Conservation (phyloP, 1,140 invertebrate species). For the Drosophila guanche region DNA sequence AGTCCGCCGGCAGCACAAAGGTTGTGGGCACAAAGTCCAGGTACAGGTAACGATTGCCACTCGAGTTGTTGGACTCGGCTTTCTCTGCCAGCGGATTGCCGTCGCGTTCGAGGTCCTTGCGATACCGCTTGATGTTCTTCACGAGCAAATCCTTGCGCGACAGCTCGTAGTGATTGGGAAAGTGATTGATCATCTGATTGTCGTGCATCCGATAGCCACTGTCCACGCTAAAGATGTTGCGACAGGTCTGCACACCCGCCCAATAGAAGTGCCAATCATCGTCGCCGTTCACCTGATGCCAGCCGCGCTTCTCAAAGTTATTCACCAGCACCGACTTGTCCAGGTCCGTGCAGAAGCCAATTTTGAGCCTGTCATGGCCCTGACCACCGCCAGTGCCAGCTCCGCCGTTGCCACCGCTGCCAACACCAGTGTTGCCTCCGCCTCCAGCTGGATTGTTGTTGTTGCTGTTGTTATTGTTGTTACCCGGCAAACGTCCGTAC, state of each 20-base stretch:
- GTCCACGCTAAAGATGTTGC: constrained; percentile 96
- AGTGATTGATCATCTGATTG: constrained; percentile 96
- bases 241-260: constrained; percentile 94
- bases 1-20: constrained; percentile 96
- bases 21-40: constrained; percentile 96
- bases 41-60: constrained; percentile 90
- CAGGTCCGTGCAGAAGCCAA: constrained; percentile 95
- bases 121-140: constrained; percentile 97
- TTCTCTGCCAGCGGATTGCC: constrained; percentile 93
- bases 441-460: constrained; percentile 13
- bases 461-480: constrained; percentile 20
- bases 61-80: constrained; percentile 86
- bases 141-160: constrained; percentile 97
- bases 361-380: constrained; percentile 85
- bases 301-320: constrained; percentile 97
- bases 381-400: constrained; percentile 14
- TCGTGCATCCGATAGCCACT: constrained; percentile 95
- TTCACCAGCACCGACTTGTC: constrained; percentile 97
- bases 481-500: constrained; percentile 64
- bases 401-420: constrained; percentile 6
- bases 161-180: constrained; percentile 97
- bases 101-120: constrained; percentile 95
- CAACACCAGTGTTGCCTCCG: not conserved
- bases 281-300: constrained; percentile 94
- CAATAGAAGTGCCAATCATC: constrained; percentile 99